These are phyloP conservation scores for Pipa parva DNA, from an alignment of 2,113 vertebrate species.

Conservation along the genomic window DNA sequence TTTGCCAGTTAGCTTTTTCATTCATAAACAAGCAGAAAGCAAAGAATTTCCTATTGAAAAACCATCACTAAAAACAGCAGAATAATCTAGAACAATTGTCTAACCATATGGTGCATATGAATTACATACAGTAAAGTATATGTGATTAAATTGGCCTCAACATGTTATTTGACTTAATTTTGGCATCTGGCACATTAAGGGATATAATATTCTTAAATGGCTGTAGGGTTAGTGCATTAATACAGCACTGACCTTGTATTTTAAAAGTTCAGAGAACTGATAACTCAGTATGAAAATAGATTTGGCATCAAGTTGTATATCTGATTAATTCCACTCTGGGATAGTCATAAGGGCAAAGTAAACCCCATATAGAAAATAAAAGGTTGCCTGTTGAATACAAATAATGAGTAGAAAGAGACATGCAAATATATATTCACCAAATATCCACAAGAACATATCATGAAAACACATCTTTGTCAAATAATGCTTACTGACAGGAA, in stretches of 20 bases:
- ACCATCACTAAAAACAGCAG: too few species aligned
- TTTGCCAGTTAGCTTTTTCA: too few species aligned
- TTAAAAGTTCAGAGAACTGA: constrained; percentile 39
- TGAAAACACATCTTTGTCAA: too few species aligned
- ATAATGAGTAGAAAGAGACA: too few species aligned
- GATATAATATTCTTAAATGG: constrained; percentile 28
- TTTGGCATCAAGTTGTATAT: constrained; percentile 15
- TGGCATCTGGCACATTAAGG: constrained; percentile 28
- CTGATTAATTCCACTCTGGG: constrained; percentile 20
- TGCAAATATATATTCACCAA: too few species aligned
- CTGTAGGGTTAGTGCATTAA: constrained; percentile 31
- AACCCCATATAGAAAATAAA: constrained; percentile 9
- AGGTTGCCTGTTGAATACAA: too few species aligned
- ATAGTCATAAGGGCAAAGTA: constrained; percentile 21
- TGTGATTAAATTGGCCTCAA: constrained; percentile 16
- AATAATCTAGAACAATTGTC: background rate
- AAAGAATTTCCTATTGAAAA: too few species aligned
- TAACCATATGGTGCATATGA: constrained; percentile 8
- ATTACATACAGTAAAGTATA: constrained; percentile 6
- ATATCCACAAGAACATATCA: too few species aligned
- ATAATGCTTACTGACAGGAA: too few species aligned
- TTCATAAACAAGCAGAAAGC: too few species aligned
- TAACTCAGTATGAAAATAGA: constrained; percentile 34
- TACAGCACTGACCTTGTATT: constrained; percentile 39
- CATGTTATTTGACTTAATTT: constrained; percentile 17